Conservation (phyloP, 92 coral and sea anemone genomes). For the Porites rus region DNA sequence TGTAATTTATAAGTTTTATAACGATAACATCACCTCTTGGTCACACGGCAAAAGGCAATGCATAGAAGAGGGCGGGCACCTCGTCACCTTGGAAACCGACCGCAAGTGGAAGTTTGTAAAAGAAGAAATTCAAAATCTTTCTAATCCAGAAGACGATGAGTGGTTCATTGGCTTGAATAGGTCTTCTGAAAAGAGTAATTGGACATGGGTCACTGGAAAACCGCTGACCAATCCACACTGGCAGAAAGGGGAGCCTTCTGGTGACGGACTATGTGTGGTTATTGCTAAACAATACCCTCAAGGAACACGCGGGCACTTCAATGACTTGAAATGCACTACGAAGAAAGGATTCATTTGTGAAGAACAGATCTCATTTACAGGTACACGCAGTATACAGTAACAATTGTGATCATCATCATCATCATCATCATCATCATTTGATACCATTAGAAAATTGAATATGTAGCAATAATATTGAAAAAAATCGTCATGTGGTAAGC, state of each 20-base stretch:
- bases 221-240: constrained; percentile 58
- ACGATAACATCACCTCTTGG: constrained; percentile 15
- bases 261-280: constrained; percentile 68
- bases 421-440: no score
- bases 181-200: not conserved
- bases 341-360: constrained; percentile 71
- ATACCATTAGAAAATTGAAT: no score
- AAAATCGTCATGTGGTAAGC: no score
- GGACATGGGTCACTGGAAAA: constrained; percentile 73
- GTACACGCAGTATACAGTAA: not conserved
- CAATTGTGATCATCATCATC: not conserved
- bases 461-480: no score
- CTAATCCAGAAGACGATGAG: constrained; percentile 49
- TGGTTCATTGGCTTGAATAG: constrained; percentile 62
- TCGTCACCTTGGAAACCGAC: constrained; percentile 68
- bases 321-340: constrained; percentile 58
- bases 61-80: constrained; percentile 44
- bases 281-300: constrained; percentile 55
- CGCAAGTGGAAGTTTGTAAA: constrained; percentile 65
- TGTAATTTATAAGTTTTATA: constrained; percentile 14
- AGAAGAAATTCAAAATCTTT: constrained; percentile 64
- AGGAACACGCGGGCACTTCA: constrained; percentile 50
- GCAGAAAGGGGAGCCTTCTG: constrained; percentile 62
- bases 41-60: constrained; percentile 25
- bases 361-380: constrained; percentile 2